A percentile compares a stretch with the other conserved stretches of the same genome.
Conservation (phyloP, 2,888 invertebrate species). For the Himalopsyche japonica region DNA sequence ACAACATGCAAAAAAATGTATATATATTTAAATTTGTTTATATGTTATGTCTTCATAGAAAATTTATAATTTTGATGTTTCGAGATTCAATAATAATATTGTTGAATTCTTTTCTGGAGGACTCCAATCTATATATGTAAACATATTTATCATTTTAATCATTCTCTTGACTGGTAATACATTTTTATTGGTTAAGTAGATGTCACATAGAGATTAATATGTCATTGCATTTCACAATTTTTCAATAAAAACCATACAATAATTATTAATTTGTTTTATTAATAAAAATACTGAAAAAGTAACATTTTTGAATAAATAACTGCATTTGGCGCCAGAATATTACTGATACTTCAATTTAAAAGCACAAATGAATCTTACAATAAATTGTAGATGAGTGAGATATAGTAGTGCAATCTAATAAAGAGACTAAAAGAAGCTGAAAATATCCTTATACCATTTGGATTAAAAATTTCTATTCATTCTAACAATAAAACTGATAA, state of each 20-base stretch:
- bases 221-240: background rate
- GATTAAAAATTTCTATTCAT: too few relatives aligned
- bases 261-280: background rate
- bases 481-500: too few relatives aligned
- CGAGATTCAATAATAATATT: background rate
- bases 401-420: too few relatives aligned
- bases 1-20: slow-evolving; percentile 7
- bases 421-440: too few relatives aligned
- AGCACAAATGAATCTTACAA: too few relatives aligned
- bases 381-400: too few relatives aligned
- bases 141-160: background rate
- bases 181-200: background rate
- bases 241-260: background rate
- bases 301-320: background rate
- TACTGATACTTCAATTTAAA: too few relatives aligned
- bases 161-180: background rate
- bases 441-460: too few relatives aligned
- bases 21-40: slow-evolving; percentile 15
- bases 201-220: background rate
- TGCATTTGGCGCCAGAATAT: background rate
- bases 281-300: background rate
- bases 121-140: background rate
- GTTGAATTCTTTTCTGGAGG: background rate
- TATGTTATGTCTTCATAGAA: background rate
- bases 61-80: background rate